Evolutionary conservation across 2,888 invertebrate genomes (phyloP).

Genomic region (Protophormia terraenovae): DNA sequence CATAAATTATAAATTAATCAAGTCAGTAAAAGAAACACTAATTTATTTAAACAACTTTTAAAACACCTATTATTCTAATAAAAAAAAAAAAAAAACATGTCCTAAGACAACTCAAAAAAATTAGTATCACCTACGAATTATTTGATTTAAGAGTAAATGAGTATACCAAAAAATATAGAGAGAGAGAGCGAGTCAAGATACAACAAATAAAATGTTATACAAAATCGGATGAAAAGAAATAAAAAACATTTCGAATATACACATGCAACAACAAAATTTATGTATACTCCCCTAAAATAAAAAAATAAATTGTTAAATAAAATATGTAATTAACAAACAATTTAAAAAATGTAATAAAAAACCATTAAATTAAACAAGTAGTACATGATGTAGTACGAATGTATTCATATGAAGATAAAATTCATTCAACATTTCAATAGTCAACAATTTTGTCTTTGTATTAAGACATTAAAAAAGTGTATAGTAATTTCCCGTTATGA

Average conservation of each 20-base stretch:
- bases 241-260: not conserved
- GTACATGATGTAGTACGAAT: too few species aligned
- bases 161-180: not conserved
- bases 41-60: not conserved
- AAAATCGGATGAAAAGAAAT: not conserved
- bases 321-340: constrained; percentile 5
- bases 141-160: not conserved
- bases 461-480: constrained; percentile 10
- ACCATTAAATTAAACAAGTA: constrained; percentile 19
- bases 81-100: constrained; percentile 15
- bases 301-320: not conserved
- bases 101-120: constrained; percentile 36
- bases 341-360: constrained; percentile 4
- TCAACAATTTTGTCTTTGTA: constrained; percentile 20
- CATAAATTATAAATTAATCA: not conserved
- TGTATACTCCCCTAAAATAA: constrained; percentile 12
- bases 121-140: constrained; percentile 17
- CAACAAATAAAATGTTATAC: constrained; percentile 5
- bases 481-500: constrained; percentile 58
- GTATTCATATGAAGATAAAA: not conserved
- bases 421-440: constrained; percentile 45
- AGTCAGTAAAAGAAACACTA: not conserved
- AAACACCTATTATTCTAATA: not conserved
- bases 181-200: not conserved
- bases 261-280: constrained; percentile 7